Conservation (phyloP, 2,113 vertebrate genomes). For the Marmota flaviventris region DNA sequence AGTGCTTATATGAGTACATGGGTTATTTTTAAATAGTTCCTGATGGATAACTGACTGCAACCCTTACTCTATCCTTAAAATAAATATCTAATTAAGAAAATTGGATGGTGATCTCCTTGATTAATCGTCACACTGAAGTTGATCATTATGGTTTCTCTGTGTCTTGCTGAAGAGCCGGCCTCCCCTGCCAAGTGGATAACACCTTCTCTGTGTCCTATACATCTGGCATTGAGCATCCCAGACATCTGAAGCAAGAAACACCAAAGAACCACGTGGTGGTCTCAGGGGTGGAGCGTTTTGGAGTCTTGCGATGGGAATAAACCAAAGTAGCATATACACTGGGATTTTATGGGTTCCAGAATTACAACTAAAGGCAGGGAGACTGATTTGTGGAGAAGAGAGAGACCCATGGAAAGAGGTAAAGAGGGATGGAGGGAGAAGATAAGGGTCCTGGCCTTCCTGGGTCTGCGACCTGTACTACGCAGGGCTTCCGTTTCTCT, state of each 20-base stretch:
- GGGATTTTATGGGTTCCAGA: background rate
- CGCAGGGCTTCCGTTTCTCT: background rate
- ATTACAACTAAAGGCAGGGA: background rate
- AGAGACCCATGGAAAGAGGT: background rate
- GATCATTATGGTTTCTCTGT: background rate
- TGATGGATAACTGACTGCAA: background rate
- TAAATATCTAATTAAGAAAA: background rate
- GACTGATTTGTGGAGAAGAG: background rate
- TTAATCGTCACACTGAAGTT: background rate
- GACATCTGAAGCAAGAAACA: background rate
- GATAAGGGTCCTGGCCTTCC: too few species aligned
- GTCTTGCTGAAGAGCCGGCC: background rate
- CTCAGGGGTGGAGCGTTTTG: background rate
- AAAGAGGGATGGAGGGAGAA: background rate
- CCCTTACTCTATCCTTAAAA: background rate
- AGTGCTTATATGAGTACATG: background rate
- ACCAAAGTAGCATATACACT: background rate
- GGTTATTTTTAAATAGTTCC: background rate
- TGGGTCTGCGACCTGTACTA: background rate
- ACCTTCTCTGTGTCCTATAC: background rate
- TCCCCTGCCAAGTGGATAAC: background rate
- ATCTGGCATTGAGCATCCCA: background rate
- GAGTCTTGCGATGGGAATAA: background rate
- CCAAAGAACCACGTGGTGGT: background rate
- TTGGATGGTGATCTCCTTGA: background rate